Evolutionary conservation across 2,888 invertebrate species (phyloP).

Genomic region (Erebia ligea): DNA sequence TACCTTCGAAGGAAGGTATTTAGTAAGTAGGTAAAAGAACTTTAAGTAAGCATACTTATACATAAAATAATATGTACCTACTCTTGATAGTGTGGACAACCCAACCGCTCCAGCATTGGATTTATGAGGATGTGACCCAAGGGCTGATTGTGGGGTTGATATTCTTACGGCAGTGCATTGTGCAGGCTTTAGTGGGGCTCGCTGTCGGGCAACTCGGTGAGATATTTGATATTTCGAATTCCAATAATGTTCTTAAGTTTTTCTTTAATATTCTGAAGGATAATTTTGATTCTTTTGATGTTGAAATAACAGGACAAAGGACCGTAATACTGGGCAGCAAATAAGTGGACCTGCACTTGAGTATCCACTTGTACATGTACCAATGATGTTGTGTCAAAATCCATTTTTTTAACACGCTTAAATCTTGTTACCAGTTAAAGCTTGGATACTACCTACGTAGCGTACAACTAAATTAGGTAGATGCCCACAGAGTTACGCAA

Average conservation of each 20-base stretch:
- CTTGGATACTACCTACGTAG: no score
- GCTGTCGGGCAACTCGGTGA: conserved; percentile 71
- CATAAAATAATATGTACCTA: neutral
- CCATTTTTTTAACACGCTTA: no score
- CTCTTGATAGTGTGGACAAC: conserved; percentile 58
- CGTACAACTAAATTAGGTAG: no score
- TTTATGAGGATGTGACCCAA: conserved; percentile 57
- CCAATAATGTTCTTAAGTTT: neutral
- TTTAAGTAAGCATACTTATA: neutral
- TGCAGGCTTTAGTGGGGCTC: conserved; percentile 66
- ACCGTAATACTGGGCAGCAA: neutral
- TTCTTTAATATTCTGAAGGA: no score
- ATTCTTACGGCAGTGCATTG: conserved; percentile 58
- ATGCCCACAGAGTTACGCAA: no score
- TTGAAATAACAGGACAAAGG: neutral
- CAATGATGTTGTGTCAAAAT: no score
- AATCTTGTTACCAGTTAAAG: no score
- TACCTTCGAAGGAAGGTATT: no score
- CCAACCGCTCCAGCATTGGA: conserved; percentile 62
- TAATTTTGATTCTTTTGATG: neutral
- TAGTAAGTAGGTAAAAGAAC: no score
- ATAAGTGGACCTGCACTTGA: neutral
- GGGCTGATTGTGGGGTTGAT: conserved; percentile 51
- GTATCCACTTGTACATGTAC: no score
- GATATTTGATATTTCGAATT: neutral